These are phyloP conservation scores for Capromys pilorides DNA, from an alignment of 2,797 vertebrate species.

Conservation along the genomic window DNA sequence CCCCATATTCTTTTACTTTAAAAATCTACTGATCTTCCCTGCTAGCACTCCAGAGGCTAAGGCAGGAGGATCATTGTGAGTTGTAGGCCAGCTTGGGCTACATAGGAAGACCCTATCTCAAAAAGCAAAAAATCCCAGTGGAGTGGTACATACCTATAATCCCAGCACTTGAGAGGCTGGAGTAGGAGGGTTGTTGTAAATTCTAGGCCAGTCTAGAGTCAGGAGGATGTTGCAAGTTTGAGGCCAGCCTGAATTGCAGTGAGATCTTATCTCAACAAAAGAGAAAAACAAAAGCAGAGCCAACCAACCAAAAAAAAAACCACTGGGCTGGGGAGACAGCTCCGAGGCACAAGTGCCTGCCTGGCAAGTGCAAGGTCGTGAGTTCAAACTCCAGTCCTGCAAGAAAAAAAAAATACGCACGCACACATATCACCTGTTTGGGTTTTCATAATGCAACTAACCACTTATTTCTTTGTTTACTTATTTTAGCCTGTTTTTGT, in stretches of 20 bases:
- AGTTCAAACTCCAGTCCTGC: too few species aligned
- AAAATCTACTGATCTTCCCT: not conserved
- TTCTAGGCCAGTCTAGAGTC: not conserved
- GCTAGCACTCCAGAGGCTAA: not conserved
- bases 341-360: too few species aligned
- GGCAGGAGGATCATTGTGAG: not conserved
- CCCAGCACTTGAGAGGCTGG: not conserved
- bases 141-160: not conserved
- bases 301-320: too few species aligned
- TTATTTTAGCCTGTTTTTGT: too few species aligned
- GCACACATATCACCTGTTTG: not conserved
- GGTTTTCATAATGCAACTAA: not conserved
- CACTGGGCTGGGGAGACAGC: too few species aligned
- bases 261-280: not conserved
- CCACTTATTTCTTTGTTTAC: too few species aligned
- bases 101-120: not conserved
- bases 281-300: not conserved
- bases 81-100: not conserved
- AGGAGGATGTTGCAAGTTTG: too few species aligned
- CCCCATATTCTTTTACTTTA: not conserved
- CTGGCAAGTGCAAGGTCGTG: too few species aligned
- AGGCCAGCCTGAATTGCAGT: not conserved
- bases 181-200: not conserved
- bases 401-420: too few species aligned
- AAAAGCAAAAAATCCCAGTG: not conserved